phyloP scores from a whole-genome alignment of 2,888 invertebrate genomes.

The Drosophila neutralis region DNA sequence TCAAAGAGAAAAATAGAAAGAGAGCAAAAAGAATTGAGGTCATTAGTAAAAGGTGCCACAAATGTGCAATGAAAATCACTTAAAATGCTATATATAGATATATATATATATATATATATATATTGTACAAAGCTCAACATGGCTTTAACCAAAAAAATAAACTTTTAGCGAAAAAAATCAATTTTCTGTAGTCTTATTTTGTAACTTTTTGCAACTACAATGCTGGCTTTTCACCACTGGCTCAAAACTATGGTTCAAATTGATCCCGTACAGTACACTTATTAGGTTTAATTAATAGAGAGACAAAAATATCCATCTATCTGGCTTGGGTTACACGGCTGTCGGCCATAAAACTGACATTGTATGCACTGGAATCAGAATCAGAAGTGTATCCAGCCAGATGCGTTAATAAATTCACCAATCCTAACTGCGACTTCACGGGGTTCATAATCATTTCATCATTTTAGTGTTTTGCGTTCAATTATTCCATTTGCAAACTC shows the following conservation, averaged over 20 bases:
- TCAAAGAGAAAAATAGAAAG: slow-evolving; percentile 69
- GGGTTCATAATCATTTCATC: not conserved
- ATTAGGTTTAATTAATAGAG: not conserved
- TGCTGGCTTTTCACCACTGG: not conserved
- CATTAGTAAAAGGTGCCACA: slow-evolving; percentile 73
- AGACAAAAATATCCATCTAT: not conserved
- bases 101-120: not conserved
- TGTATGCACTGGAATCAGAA: no score
- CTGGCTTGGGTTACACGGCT: not conserved
- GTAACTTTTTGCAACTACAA: not conserved
- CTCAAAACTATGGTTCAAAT: not conserved
- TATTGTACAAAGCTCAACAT: not conserved
- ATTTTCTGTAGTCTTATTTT: not conserved
- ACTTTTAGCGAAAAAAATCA: not conserved
- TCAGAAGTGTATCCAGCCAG: not conserved
- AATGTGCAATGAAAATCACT: slow-evolving; percentile 45
- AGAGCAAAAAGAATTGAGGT: slow-evolving; percentile 67
- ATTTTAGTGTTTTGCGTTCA: not conserved
- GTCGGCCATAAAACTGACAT: not conserved
- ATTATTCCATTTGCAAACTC: not conserved
- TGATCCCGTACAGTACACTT: not conserved
- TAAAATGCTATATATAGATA: slow-evolving; percentile 8
- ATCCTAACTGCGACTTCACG: not conserved
- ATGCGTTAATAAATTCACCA: not conserved
- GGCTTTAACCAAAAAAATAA: not conserved